Conservation (phyloP, 2,113 vertebrate genomes). For the Plecotus auritus region DNA sequence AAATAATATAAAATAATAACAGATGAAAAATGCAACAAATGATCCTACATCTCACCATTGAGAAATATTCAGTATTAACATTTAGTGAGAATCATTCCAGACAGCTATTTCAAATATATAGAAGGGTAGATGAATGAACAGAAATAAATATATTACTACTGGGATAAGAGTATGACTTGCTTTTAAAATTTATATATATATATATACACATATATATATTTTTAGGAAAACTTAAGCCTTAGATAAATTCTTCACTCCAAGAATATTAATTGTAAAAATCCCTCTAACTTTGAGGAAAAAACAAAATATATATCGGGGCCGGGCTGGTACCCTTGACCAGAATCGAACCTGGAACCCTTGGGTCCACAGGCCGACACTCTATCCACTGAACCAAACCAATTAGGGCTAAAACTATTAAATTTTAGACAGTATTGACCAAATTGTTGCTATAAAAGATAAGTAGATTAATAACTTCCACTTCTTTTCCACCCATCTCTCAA, state of each 20-base stretch:
- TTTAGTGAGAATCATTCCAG: neutral
- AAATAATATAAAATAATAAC: neutral
- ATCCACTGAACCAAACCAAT: no score
- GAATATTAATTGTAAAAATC: neutral
- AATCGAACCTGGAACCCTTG: no score
- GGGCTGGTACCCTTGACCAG: no score
- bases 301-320: neutral
- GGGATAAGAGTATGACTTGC: neutral
- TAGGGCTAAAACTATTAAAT: neutral
- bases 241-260: neutral
- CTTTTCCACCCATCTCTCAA: neutral
- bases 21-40: slow-evolving; percentile 5
- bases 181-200: neutral
- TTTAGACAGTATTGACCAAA: neutral
- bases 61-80: slow-evolving; percentile 23
- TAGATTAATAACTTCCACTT: neutral
- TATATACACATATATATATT: neutral
- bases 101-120: neutral
- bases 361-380: no score
- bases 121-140: neutral
- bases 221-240: slow-evolving; percentile 27
- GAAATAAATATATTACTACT: slow-evolving; percentile 24
- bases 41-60: slow-evolving; percentile 10
- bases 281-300: neutral
- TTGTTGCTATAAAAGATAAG: neutral